Evolutionary conservation across 2,113 vertebrate genomes (phyloP).

Genomic region (Tragulus kanchil): DNA sequence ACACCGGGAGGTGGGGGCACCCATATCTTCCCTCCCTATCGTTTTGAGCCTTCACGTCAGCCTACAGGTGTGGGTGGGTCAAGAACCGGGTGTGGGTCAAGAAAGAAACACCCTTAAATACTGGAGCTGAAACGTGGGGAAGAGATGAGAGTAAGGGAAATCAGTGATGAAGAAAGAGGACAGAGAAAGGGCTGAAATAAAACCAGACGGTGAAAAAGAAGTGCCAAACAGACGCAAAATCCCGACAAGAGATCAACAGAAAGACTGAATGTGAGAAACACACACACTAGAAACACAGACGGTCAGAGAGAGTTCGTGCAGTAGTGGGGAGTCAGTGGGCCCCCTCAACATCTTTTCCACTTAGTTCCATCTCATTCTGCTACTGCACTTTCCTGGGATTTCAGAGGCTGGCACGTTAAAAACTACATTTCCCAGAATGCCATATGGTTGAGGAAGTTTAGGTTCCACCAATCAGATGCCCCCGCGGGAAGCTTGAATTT

Average conservation of each 20-base stretch:
- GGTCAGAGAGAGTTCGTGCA: background rate
- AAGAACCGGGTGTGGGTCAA: background rate
- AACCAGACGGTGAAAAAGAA: background rate
- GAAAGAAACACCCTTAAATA: background rate
- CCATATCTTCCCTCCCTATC: background rate
- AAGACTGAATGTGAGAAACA: background rate
- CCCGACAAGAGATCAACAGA: background rate
- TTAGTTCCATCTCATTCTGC: background rate
- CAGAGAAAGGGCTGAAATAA: background rate
- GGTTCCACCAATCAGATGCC: constrained; percentile 51
- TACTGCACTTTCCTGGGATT: accelerated
- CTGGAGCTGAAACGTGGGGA: background rate
- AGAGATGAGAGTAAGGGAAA: background rate
- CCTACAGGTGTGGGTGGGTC: background rate
- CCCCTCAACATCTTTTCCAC: background rate
- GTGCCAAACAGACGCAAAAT: background rate
- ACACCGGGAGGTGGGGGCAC: background rate
- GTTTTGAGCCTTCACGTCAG: background rate
- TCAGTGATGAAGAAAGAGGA: background rate
- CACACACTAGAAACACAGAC: background rate
- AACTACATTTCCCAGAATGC: constrained; percentile 76
- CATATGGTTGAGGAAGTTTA: background rate
- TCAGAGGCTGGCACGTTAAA: background rate
- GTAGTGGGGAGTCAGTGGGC: background rate
- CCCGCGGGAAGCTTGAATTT: constrained; percentile 66